Evolutionary conservation across 2,888 invertebrate genomes (phyloP), one percentile per base, ranked within the genome.

Genomic region (Orthonevra nobilis): DNA sequence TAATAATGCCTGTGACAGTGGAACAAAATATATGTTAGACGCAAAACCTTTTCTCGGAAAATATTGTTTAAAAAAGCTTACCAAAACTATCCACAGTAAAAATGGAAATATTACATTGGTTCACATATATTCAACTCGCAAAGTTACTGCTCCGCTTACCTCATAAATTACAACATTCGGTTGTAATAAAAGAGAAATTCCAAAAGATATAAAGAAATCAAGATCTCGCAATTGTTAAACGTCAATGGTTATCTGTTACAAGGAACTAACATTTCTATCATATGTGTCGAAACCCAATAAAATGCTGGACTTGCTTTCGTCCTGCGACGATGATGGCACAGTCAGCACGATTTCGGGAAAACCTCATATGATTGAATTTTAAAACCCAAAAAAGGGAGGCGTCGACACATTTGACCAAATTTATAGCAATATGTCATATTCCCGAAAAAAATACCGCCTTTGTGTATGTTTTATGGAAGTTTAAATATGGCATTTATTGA

Each of bases 361-460:
- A 50, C 56, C 75, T 2, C 19, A 38, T 19, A 75, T 75, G 23
- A 46, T 69, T 4, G 30, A 48, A 9, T 75, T 52, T 38, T 81
- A 70, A 30, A 70, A 81, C 10, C 46, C 70, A 58, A 75, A 64
- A 3, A 61, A 81, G 52, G 63, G 81, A 9, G 79, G 73, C 17
- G 63, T 73, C 6, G 60, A 79, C 9, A 81, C 68, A 4, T 52
- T 73, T 7, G 69, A 79, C 46, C 81, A 81, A 63, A 72, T 79
- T 66, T 81, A 68, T 30, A 50, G 58, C 7, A 6, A 7, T 9
- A 81, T 81, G 61, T 14, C 12, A 14, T 36, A 15, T 36, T 36
- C 36, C 7, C 36, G 36, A 6, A 36, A 36, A 36, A 14, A n/a
- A n/a, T n/a, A n/a, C n/a, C n/a, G 26, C 26, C 26, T 26, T 3